Percentiles rank a stretch among this genome's conserved stretches.
phyloP scores from a whole-genome alignment of 2,113 vertebrate genomes.

The Pteronura brasiliensis region DNA sequence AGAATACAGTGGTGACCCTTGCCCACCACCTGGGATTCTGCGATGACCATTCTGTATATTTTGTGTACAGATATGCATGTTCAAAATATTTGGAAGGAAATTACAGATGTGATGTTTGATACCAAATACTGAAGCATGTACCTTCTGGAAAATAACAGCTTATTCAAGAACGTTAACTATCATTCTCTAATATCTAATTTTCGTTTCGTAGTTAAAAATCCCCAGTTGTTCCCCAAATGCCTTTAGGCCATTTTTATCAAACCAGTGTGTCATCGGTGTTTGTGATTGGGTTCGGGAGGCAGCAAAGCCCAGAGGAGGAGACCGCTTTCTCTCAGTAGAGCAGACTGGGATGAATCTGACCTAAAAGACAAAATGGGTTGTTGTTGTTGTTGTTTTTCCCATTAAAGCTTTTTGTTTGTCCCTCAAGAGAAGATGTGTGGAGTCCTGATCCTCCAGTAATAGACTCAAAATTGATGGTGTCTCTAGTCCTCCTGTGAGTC shows the following conservation, averaged over 20 bases:
- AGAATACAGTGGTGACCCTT: background rate
- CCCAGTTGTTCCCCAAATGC: background rate
- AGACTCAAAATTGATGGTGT: background rate
- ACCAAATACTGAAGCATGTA: background rate
- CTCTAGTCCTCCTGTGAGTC: background rate
- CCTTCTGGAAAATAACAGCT: background rate
- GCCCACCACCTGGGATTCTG: background rate
- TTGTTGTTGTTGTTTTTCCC: background rate
- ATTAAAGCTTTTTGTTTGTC: background rate
- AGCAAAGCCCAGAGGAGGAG: background rate
- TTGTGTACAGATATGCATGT: background rate
- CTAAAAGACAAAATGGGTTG: background rate
- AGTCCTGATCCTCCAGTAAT: background rate
- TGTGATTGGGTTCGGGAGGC: background rate
- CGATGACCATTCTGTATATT: background rate
- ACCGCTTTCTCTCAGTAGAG: background rate
- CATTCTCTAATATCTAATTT: background rate
- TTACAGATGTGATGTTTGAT: background rate
- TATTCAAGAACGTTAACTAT: background rate
- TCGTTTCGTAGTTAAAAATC: background rate
- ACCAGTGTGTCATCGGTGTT: background rate
- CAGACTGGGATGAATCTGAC: background rate
- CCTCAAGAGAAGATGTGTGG: background rate
- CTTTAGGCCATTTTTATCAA: constrained; percentile 14
- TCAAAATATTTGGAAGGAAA: background rate